These are phyloP conservation scores for Uromys caudimaculatus DNA, from an alignment of 2,797 vertebrate species.

Conservation along the genomic window DNA sequence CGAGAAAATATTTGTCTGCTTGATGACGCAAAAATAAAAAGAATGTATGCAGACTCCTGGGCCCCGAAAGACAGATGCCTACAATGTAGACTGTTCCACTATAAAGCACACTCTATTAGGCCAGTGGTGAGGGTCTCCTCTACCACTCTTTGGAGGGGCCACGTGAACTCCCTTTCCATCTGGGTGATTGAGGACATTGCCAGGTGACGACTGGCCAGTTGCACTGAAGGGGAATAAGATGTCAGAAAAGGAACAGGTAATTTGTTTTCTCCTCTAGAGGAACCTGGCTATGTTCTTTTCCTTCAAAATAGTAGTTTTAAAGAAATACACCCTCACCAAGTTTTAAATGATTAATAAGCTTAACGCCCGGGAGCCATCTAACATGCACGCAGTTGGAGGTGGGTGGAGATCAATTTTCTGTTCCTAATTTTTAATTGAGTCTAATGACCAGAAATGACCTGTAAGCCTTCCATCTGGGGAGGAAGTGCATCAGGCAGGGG, in stretches of 20 bases:
- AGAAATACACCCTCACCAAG: background rate
- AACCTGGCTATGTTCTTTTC: slow-evolving; percentile 67
- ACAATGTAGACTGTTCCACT: slow-evolving; percentile 43
- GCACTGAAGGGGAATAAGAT: slow-evolving; percentile 74
- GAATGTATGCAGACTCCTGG: slow-evolving; percentile 61
- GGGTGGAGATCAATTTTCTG: slow-evolving; percentile 75
- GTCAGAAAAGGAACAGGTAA: slow-evolving; percentile 71
- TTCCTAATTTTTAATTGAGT: slow-evolving; percentile 83
- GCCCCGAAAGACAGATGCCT: slow-evolving; percentile 75
- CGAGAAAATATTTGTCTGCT: slow-evolving; percentile 77
- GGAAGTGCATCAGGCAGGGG: slow-evolving; percentile 73
- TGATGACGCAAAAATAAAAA: slow-evolving; percentile 70
- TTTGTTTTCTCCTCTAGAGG: slow-evolving; percentile 72
- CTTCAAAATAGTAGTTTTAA: slow-evolving; percentile 69
- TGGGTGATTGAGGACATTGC: slow-evolving; percentile 70
- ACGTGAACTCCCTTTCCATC: slow-evolving; percentile 68
- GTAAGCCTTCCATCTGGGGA: slow-evolving; percentile 74
- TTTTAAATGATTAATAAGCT: slow-evolving; percentile 67
- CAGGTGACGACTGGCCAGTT: slow-evolving; percentile 51
- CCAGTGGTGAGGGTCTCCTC: slow-evolving; percentile 57
- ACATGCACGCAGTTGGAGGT: slow-evolving; percentile 47
- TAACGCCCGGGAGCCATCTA: slow-evolving; percentile 49
- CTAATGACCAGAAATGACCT: slow-evolving; percentile 83
- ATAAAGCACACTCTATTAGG: slow-evolving; percentile 63
- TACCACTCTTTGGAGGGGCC: slow-evolving; percentile 71